These are phyloP conservation scores for Ochotona princeps DNA, from an alignment of 2,113 vertebrate species.

Conservation along the genomic window DNA sequence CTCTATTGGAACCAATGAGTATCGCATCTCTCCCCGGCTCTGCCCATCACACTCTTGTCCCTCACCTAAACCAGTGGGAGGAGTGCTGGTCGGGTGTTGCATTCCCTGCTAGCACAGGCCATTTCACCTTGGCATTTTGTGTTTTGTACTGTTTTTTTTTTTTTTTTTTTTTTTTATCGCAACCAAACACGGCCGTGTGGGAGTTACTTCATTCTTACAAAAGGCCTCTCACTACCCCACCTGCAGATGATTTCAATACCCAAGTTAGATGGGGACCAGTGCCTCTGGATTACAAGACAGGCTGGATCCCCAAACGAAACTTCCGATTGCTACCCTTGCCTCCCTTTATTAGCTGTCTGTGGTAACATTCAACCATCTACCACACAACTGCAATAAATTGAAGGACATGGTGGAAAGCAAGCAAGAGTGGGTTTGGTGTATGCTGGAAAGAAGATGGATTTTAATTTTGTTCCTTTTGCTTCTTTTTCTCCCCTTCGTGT, in stretches of 20 bases:
- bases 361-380: background rate
- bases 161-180: too few species aligned
- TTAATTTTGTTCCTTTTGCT: conserved; percentile 80
- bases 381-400: conserved; percentile 49
- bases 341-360: background rate
- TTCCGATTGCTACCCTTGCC: background rate
- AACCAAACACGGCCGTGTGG: too few species aligned
- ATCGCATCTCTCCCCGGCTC: too few species aligned
- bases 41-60: too few species aligned
- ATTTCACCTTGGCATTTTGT: too few species aligned
- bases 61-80: too few species aligned
- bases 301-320: background rate
- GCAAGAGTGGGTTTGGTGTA: conserved; percentile 35
- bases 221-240: background rate
- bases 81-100: too few species aligned
- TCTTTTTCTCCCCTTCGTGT: conserved; percentile 49
- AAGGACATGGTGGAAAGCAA: conserved; percentile 19
- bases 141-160: too few species aligned
- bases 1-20: too few species aligned
- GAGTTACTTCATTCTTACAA: background rate
- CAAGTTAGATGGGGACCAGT: background rate
- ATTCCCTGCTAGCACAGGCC: too few species aligned
- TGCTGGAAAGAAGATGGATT: conserved; percentile 85
- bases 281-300: background rate
- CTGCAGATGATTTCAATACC: background rate